Base-by-base conservation (phyloP, 2,113 vertebrate species). In the Tenrec ecaudatus region DNA sequence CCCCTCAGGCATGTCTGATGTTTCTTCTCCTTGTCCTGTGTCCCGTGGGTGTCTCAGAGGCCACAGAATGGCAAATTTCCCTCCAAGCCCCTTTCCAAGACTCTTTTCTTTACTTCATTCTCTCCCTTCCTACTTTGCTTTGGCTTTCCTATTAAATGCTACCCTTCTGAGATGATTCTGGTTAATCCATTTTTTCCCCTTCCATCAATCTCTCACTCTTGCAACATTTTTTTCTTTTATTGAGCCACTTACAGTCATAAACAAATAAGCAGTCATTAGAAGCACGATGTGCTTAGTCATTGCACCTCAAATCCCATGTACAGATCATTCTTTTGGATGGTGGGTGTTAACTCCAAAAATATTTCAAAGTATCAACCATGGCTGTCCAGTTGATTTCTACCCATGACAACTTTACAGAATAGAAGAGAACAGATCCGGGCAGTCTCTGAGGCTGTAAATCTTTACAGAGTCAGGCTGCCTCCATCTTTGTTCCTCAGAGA, bases 21-120 rank as follows among this genome's bases (percentile, higher is more conserved):
- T 36, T 87, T 33, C 36, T 95, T 38, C 71, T 94, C 17, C n/a
- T 95, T 64, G 6, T 38, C 87, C 33, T 53, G 43, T 66, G 75
- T 87, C 73, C 77, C 66, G 64, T 43, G 78, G 83, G 19, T 25
- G 25, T 58, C 58, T 92, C 82, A 40, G 58, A 20, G 31, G 79
- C 86, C 75, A 23, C 87, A 75, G 43, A 90, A 95, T 78, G 31
- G 27, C 90, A 89, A 94, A 86, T 94, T 78, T 90, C 71, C 20
- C 71, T 71, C 58, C 15, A 38, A 38, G 6, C n/a, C 3, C 25
- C 58, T 92, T 43, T 40, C 71, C 33, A n/a, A 68, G n/a, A 38
- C 11, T 40, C 15, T 33, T 64, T 58, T 25, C 15, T 68, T 40
- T 85, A 11, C 82, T 60, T 88, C 58, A 38, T 4, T 62, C 62